Conservation (phyloP, 1,140 invertebrate species). For the Zophobas morio region DNA sequence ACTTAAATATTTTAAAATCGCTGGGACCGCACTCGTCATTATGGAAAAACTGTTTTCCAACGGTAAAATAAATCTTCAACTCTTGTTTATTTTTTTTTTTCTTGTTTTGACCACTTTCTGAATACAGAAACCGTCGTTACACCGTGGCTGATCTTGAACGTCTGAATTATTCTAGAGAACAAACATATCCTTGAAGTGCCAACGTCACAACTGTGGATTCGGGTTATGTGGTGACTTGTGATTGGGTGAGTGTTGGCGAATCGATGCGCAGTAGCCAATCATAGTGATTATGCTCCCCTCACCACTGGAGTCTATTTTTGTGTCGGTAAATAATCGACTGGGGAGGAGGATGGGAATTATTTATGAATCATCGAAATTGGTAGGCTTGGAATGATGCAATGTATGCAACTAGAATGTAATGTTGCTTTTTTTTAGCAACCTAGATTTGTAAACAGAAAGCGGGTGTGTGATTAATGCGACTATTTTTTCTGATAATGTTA, state of each 20-base stretch:
- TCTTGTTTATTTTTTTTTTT: background rate
- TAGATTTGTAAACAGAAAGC: too few species aligned
- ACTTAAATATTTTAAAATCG: conserved; percentile 69
- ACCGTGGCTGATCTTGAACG: background rate
- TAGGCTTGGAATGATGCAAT: too few species aligned
- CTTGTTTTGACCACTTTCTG: background rate
- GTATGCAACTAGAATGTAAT: too few species aligned
- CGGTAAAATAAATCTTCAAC: background rate
- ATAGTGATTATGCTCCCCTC: too few species aligned
- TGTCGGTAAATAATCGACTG: too few species aligned
- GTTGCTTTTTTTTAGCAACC: too few species aligned
- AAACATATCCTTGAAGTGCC: background rate
- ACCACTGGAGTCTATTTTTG: too few species aligned
- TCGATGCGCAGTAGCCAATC: background rate
- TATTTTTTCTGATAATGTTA: too few species aligned
- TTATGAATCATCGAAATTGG: too few species aligned
- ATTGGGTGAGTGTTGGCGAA: background rate
- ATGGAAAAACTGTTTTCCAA: background rate
- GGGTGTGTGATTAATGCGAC: too few species aligned
- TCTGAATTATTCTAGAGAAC: background rate
- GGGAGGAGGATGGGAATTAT: too few species aligned
- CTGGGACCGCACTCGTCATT: conserved; percentile 67
- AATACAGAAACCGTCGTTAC: background rate
- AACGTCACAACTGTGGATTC: background rate
- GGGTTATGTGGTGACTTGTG: conserved; percentile 2